Conservation (phyloP, 2,888 invertebrate species). For the Dichetophora obliterata region DNA sequence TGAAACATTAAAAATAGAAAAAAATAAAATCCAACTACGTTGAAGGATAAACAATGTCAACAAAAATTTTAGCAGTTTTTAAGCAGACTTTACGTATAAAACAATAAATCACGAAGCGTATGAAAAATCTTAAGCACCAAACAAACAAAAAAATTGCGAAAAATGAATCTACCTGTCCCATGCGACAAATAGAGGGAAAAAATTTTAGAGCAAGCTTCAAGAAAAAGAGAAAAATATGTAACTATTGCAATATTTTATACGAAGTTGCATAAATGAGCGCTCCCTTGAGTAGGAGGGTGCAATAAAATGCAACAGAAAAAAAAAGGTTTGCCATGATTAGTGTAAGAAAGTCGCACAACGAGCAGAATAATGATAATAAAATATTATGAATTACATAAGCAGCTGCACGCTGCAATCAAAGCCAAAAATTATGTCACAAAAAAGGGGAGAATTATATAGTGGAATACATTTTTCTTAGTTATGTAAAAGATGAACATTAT, state of each 20-base stretch:
- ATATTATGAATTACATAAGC: too few relatives aligned
- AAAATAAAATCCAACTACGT: too few relatives aligned
- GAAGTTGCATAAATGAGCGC: background rate
- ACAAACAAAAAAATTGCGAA: background rate
- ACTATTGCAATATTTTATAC: background rate
- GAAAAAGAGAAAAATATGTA: background rate
- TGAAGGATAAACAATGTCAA: conserved; percentile 16
- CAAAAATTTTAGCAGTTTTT: conserved; percentile 20
- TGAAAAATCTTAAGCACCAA: background rate
- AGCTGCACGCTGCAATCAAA: too few relatives aligned
- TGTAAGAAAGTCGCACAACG: too few relatives aligned
- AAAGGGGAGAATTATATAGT: too few relatives aligned
- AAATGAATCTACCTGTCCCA: too few relatives aligned
- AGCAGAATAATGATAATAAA: too few relatives aligned
- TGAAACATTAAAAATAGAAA: too few relatives aligned
- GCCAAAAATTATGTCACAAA: too few relatives aligned
- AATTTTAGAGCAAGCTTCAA: background rate
- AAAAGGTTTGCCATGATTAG: background rate
- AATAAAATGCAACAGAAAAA: background rate
- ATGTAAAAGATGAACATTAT: too few relatives aligned
- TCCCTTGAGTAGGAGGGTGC: background rate
- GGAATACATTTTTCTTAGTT: too few relatives aligned
- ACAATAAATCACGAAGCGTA: background rate
- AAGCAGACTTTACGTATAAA: background rate
- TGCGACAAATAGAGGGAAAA: background rate